These are phyloP conservation scores for Microtus montanus DNA, from an alignment of 2,113 vertebrate genomes.

Conservation along the genomic window DNA sequence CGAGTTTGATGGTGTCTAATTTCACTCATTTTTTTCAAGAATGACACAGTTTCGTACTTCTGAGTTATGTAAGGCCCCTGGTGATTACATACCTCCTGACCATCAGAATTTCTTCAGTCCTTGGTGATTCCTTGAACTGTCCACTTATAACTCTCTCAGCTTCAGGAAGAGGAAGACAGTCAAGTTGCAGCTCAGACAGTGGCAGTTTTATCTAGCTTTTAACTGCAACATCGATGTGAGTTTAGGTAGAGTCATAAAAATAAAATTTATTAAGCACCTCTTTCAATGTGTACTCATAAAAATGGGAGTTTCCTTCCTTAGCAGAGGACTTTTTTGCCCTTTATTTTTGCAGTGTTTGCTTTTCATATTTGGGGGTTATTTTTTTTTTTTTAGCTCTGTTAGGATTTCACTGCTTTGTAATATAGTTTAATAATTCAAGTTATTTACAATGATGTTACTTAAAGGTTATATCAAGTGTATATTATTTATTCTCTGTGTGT, in stretches of 20 bases:
- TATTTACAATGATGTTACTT: neutral
- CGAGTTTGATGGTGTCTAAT: neutral
- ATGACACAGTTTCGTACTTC: neutral
- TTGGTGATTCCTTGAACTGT: neutral
- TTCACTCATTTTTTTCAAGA: neutral
- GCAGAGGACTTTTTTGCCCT: neutral
- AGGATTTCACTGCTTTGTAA: neutral
- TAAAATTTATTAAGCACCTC: neutral
- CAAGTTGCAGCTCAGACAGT: neutral
- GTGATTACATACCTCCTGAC: neutral
- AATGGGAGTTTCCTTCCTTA: neutral
- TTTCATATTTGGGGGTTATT: neutral
- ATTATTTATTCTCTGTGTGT: too few relatives aligned
- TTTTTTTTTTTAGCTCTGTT: neutral
- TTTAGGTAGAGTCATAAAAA: slow-evolving; percentile 12
- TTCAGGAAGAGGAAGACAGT: neutral
- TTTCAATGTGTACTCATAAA: neutral
- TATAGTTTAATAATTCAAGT: neutral
- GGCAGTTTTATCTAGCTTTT: neutral
- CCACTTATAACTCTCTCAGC: neutral
- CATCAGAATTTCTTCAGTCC: neutral
- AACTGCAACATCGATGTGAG: neutral
- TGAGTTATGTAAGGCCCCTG: neutral
- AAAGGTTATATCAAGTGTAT: too few relatives aligned
- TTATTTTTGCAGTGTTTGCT: neutral